phyloP scores from a whole-genome alignment of 2,888 invertebrate species.

The Plebejus melissa region DNA sequence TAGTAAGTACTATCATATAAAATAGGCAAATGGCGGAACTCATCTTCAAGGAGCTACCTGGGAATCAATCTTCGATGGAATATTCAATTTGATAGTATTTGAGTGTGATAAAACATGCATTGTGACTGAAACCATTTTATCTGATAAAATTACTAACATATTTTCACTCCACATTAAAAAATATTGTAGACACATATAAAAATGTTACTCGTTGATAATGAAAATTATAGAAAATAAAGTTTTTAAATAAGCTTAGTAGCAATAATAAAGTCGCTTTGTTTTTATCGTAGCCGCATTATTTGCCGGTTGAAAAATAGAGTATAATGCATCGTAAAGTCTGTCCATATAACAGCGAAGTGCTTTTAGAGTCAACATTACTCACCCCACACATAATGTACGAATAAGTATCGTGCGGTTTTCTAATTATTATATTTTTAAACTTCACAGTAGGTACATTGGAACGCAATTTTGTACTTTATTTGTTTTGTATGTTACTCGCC shows the following conservation, averaged over 20 bases:
- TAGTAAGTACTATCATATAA: too few relatives aligned
- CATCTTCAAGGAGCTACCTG: too few relatives aligned
- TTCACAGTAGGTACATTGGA: background rate
- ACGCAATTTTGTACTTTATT: background rate
- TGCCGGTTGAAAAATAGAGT: slow-evolving; percentile 1
- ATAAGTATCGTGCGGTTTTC: slow-evolving; percentile 3
- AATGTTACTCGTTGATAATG: background rate
- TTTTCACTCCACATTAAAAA: background rate
- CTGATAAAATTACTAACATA: too few relatives aligned
- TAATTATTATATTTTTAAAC: slow-evolving; percentile 6
- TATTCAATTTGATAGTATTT: too few relatives aligned
- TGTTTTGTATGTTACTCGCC: too few relatives aligned
- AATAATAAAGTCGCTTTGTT: slow-evolving; percentile 14
- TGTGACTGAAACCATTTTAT: too few relatives aligned
- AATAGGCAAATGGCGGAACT: too few relatives aligned
- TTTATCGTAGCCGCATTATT: slow-evolving; percentile 6
- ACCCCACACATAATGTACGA: slow-evolving; percentile 5
- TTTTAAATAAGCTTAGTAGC: background rate
- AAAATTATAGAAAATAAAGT: background rate
- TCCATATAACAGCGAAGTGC: slow-evolving; percentile 18
- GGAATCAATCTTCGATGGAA: too few relatives aligned
- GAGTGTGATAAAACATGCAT: too few relatives aligned
- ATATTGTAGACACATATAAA: background rate
- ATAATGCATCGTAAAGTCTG: slow-evolving; percentile 23
- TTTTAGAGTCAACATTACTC: slow-evolving; percentile 19